Conservation (phyloP, 30 jellyfish, hydroid and myxozoan genomes). For the Haliclystus octoradiatus region DNA sequence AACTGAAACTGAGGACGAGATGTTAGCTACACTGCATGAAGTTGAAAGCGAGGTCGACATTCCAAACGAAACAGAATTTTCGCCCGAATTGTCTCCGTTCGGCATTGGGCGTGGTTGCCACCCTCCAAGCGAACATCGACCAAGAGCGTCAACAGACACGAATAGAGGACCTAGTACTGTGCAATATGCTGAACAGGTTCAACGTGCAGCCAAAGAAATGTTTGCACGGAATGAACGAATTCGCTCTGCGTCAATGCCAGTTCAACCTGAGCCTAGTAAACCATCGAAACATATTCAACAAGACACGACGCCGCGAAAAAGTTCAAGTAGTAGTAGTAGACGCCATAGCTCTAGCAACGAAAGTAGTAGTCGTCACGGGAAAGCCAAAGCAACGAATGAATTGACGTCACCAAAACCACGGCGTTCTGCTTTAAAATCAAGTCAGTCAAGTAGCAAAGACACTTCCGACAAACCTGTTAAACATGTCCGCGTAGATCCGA, state of each 20-base stretch:
- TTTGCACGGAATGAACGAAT: neutral
- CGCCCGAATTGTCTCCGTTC: neutral
- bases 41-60: neutral
- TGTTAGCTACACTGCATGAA: neutral
- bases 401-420: slow-evolving; percentile 1
- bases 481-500: slow-evolving; percentile 82
- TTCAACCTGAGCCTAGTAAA: neutral
- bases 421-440: neutral
- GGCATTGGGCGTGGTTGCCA: neutral
- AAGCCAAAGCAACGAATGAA: neutral
- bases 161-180: neutral
- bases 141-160: neutral
- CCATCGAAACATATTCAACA: neutral
- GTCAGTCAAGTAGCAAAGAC: neutral
- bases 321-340: neutral
- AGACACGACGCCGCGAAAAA: neutral
- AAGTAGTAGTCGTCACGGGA: neutral
- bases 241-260: neutral
- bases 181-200: neutral
- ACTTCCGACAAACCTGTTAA: slow-evolving; percentile 26
- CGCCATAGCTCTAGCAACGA: neutral
- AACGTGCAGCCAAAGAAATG: neutral
- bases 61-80: neutral
- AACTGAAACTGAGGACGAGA: neutral
- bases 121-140: too few species aligned